Conservation (phyloP, 2,113 vertebrate genomes). For the Caranx ignobilis region DNA sequence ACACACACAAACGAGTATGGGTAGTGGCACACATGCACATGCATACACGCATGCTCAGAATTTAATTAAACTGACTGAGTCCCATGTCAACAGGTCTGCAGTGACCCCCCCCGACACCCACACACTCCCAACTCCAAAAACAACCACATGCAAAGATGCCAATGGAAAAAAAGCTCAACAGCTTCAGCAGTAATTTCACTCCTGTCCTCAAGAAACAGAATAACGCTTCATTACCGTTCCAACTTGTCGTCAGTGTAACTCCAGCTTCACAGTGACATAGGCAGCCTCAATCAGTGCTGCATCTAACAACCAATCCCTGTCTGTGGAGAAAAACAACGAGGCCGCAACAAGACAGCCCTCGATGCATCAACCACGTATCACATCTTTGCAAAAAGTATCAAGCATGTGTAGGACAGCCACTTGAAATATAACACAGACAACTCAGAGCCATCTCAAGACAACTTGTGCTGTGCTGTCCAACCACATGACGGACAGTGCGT, state of each 20-base stretch:
- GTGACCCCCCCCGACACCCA: conserved; percentile 40
- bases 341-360: conserved; percentile 12
- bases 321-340: not conserved
- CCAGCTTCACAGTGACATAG: conserved; percentile 17
- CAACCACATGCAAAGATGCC: conserved; percentile 36
- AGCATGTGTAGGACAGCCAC: conserved; percentile 17
- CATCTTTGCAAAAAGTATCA: conserved; percentile 34
- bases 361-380: not conserved
- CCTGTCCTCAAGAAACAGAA: conserved; percentile 35
- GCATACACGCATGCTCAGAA: conserved; percentile 37
- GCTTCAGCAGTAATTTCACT: conserved; percentile 10
- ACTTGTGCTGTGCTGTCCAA: conserved; percentile 13
- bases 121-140: conserved; percentile 32
- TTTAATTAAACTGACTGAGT: conserved; percentile 70
- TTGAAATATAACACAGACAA: conserved; percentile 5
- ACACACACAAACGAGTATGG: conserved; percentile 9
- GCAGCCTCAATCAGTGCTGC: not conserved
- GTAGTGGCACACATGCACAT: conserved; percentile 23
- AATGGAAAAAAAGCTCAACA: conserved; percentile 7
- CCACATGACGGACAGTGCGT: conserved; percentile 31
- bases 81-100: conserved; percentile 57
- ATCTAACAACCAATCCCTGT: conserved; percentile 14
- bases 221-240: conserved; percentile 35
- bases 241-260: conserved; percentile 17
- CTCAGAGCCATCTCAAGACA: conserved; percentile 29